Evolutionary conservation across 2,797 vertebrate species (phyloP), one percentile per base, ranked within the genome.

Genomic region (Notolepis coatsorum): DNA sequence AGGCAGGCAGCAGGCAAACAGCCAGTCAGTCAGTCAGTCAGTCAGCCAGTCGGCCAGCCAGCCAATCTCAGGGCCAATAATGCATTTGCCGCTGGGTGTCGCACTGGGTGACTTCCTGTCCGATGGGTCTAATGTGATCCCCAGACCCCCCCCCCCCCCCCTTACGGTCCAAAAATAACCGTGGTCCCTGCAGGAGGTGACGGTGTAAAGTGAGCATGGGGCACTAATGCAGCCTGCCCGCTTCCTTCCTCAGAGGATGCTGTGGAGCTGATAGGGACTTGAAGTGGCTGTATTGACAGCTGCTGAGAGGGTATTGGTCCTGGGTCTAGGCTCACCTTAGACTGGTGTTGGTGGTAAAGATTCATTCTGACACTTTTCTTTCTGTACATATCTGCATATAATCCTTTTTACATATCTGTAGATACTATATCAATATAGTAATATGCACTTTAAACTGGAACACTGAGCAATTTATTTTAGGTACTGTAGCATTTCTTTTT

Each of bases 31-130:
- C 35, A 1, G 27, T 71, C 77, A 73, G 45, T 54, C 55, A 30
- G 39, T 59, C 30, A 33, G 79, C 73, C 80, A 25, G 39, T n/a
- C n/a, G n/a, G n/a, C n/a, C n/a, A n/a, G n/a, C n/a, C n/a, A n/a
- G 17, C 33, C 17, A 43, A 59, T 47, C 38, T 33, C 7, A 52
- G 56, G 56, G 76, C 81, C 86, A 84, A 80, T 77, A 85, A 84
- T 77, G 71, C 71, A 46, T 49, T 61, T 80, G 71, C 73, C 79
- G 79, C 79, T 75, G 60, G 73, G 71, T 83, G 84, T 84, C 82
- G 46, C 64, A 70, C 79, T 81, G 86, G 61, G 84, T 72, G 75
- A 87, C 87, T 92, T 93, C 91, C 90, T 90, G 88, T 91, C 78
- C 74, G 75, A 91, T 70, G 84, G 87, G 77, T 90, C 86, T 85